A percentile compares a stretch with the other conserved stretches of the same genome.
These are phyloP conservation scores for Sclerodermus sp. DNA, from an alignment of 2,888 invertebrate species.

Conservation along the genomic window DNA sequence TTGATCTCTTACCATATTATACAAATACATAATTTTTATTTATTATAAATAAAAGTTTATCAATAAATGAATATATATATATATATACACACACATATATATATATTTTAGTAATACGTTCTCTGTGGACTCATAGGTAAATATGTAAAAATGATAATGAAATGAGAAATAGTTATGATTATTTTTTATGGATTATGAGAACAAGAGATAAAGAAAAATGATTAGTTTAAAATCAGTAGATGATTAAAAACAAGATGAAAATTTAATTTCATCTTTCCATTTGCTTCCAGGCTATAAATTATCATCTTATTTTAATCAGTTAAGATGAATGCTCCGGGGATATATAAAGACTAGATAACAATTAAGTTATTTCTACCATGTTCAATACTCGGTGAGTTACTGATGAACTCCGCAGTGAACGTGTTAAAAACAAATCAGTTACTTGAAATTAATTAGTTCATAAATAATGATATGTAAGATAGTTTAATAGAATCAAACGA, in stretches of 20 bases:
- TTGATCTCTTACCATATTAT: neutral
- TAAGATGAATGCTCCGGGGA: slow-evolving; percentile 24
- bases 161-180: neutral
- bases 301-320: slow-evolving; percentile 23
- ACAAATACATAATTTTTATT: neutral
- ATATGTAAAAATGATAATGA: neutral
- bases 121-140: slow-evolving; percentile 16
- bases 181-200: neutral
- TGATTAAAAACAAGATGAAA: slow-evolving; percentile 8
- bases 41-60: neutral
- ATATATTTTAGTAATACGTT: slow-evolving; percentile 21
- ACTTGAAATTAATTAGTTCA: slow-evolving; percentile 1
- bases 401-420: slow-evolving; percentile 15
- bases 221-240: slow-evolving; percentile 3
- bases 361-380: slow-evolving; percentile 20
- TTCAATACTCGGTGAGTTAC: slow-evolving; percentile 21
- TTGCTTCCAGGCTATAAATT: slow-evolving; percentile 26
- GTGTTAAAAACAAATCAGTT: slow-evolving; percentile 15
- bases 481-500: neutral
- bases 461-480: slow-evolving; percentile 10
- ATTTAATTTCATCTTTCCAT: slow-evolving; percentile 24
- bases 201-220: neutral
- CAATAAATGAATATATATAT: neutral
- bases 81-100: neutral
- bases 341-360: slow-evolving; percentile 25